These are phyloP conservation scores for Odocoileus hemionus DNA, from an alignment of 2,113 vertebrate species.

Conservation along the genomic window DNA sequence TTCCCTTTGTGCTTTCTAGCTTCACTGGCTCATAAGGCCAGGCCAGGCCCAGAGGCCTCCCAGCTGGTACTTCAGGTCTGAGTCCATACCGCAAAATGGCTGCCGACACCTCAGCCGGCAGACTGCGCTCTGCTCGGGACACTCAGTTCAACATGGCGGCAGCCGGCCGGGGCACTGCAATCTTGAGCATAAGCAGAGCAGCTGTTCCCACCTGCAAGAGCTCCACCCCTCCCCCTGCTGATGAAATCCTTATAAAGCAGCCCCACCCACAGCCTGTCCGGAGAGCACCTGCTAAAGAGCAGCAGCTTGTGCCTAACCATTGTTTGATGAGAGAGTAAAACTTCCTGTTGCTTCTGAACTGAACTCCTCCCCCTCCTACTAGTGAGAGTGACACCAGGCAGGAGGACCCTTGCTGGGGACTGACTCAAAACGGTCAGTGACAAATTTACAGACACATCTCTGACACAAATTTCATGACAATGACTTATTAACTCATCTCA, in stretches of 20 bases:
- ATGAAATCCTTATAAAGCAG: not conserved
- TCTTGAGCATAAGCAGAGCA: not conserved
- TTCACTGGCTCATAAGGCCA: not conserved
- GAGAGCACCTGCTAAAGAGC: not conserved
- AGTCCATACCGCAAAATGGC: not conserved
- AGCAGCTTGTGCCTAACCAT: not conserved
- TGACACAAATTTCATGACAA: not conserved
- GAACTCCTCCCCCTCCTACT: not conserved
- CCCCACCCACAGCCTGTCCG: not conserved
- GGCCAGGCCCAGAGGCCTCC: not conserved
- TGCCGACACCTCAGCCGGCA: not conserved
- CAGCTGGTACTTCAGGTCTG: not conserved
- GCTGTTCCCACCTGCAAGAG: not conserved
- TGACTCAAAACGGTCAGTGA: not conserved
- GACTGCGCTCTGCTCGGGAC: not conserved
- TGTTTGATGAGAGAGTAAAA: not conserved
- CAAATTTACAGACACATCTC: not conserved
- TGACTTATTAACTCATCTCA: not conserved
- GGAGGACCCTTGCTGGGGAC: not conserved
- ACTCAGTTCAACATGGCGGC: not conserved
- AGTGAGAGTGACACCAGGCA: not conserved
- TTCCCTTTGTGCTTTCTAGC: not conserved
- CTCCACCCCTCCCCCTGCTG: accelerated
- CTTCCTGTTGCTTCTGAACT: not conserved
- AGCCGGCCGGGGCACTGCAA: not conserved